Conservation (phyloP, 53 echinoderm and acorn worm genomes). For the Hippasteria phrygiana region DNA sequence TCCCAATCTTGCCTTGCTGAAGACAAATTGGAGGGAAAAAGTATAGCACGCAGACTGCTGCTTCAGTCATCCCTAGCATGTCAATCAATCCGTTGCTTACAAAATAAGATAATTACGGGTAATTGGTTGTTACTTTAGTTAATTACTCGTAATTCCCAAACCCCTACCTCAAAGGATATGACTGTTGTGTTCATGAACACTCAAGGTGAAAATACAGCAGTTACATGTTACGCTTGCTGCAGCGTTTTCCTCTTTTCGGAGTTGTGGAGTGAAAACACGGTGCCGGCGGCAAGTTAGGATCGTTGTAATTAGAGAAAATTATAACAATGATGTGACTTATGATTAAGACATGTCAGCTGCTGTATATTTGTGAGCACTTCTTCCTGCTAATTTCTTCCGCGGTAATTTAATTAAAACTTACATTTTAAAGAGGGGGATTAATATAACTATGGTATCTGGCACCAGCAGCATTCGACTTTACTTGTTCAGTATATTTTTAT, state of each 20-base stretch:
- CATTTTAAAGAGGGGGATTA: no score
- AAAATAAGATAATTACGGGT: constrained; percentile 7
- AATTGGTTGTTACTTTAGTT: neutral
- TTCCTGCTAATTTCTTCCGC: neutral
- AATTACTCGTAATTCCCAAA: neutral
- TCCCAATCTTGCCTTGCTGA: no score
- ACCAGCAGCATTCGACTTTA: no score
- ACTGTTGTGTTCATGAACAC: constrained; percentile 7
- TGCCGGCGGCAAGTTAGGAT: neutral
- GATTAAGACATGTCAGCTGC: neutral
- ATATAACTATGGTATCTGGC: no score
- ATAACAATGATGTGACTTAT: neutral
- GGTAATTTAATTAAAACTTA: no score
- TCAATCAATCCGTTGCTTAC: neutral
- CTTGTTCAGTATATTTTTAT: no score
- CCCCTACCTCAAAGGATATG: constrained; percentile 15
- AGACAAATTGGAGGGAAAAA: no score
- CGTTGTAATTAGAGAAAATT: neutral
- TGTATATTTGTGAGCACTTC: neutral
- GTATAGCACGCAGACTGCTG: neutral
- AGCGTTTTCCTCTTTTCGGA: neutral
- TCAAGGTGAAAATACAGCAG: constrained; percentile 40
- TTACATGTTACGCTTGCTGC: neutral
- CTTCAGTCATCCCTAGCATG: neutral
- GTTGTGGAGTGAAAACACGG: neutral